Percentiles rank a stretch among this genome's conserved stretches.
Conservation (phyloP, 2,797 vertebrate genomes). For the Macrochelys suwanniensis region DNA sequence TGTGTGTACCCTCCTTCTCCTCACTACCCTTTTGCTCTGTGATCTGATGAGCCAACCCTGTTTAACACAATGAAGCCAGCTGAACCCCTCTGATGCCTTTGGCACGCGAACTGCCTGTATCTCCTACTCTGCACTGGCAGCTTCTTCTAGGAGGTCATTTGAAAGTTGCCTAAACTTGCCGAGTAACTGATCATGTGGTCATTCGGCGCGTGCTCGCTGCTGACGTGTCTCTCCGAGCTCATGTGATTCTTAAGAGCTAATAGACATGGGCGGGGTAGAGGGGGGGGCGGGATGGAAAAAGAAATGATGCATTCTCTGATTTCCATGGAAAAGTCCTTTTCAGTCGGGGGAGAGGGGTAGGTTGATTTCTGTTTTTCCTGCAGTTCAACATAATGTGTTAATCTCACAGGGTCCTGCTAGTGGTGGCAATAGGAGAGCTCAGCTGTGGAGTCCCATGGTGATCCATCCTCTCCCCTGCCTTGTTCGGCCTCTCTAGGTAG, state of each 20-base stretch:
- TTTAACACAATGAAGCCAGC: background rate
- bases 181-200: slow-evolving; percentile 32
- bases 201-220: background rate
- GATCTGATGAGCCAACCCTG: background rate
- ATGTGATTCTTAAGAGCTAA: slow-evolving; percentile 8
- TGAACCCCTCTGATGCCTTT: background rate
- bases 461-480: background rate
- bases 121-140: background rate
- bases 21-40: background rate
- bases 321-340: slow-evolving; percentile 74
- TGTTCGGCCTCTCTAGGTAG: background rate
- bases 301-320: slow-evolving; percentile 64
- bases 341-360: slow-evolving; percentile 52
- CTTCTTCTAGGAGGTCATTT: slow-evolving; percentile 27
- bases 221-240: slow-evolving; percentile 9
- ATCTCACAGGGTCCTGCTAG: slow-evolving; percentile 20
- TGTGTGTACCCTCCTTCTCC: background rate
- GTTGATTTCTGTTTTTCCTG: slow-evolving; percentile 44
- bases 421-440: background rate
- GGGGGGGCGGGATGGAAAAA: background rate
- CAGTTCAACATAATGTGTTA: background rate
- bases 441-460: background rate
- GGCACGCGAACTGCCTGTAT: background rate
- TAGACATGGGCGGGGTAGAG: background rate
- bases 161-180: slow-evolving; percentile 40